These are phyloP conservation scores for Dolichallabes microphthalmus DNA, from an alignment of 2,113 vertebrate species.

Conservation along the genomic window DNA sequence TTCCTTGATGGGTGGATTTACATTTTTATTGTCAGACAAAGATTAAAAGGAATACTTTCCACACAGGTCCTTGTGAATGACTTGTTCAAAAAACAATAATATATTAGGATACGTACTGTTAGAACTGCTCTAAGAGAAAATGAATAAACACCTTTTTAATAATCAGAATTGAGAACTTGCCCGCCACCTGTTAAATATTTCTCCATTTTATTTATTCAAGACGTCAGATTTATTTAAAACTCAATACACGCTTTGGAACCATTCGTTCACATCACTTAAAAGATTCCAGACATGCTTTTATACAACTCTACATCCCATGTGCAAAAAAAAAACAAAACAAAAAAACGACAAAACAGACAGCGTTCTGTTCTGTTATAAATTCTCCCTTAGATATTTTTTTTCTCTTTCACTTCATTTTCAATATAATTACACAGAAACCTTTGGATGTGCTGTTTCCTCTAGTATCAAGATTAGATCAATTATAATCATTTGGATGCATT, in stretches of 20 bases:
- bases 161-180: not conserved
- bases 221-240: not conserved
- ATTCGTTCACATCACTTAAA: not conserved
- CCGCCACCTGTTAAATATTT: not conserved
- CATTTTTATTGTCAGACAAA: not conserved
- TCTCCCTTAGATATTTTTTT: not conserved
- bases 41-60: not conserved
- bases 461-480: not conserved
- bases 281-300: not conserved
- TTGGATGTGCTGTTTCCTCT: not conserved
- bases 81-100: not conserved
- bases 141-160: not conserved
- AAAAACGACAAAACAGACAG: conserved; percentile 42
- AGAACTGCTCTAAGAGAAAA: not conserved
- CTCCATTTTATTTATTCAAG: not conserved
- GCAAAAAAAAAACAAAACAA: not conserved
- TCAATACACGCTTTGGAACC: not conserved
- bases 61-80: not conserved
- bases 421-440: not conserved
- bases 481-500: not conserved
- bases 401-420: conserved; percentile 1
- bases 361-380: not conserved
- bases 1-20: not conserved
- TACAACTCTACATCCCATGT: not conserved
- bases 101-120: not conserved